Evolutionary conservation across 2,888 invertebrate genomes (phyloP), one percentile per base, ranked within the genome.

Genomic region (Drosophila niveifrons): DNA sequence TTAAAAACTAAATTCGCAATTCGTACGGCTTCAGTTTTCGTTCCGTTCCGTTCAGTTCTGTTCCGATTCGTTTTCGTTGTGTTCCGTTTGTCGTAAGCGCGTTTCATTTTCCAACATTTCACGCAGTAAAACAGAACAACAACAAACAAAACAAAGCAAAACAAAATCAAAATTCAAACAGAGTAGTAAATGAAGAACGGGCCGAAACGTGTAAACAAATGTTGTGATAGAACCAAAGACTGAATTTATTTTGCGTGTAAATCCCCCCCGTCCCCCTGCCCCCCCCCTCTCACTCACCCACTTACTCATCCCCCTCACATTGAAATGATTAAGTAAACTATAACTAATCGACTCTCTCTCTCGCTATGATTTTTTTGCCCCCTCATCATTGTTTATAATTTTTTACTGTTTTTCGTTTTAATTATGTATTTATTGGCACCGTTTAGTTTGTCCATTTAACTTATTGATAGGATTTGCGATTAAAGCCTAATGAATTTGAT

Each of bases 181-280:
- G 34, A 61, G 46, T 23, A 61, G 46, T 23, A 47, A 77, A 77
- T 55, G 29, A 63, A 66, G 72, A 82, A 80, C 67, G 78, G 72
- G 80, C 80, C 87, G 84, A 82, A 92, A 90, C 91, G 92, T 91
- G 92, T 91, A 91, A 91, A 91, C 92, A 92, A 92, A 92, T 92
- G 92, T 92, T 92, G 92, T 92, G 92, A 92, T 92, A 92, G 91
- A 91, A 91, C 92, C 92, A 92, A 92, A 92, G 92, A 92, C 92
- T 92, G 92, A 92, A 92, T 92, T 91, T 90, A 85, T 90, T 91
- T 91, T 87, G 85, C 88, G 88, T 85, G 89, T 85, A 87, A 82
- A 56, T 23, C 58, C 58, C 58, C 58, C 57, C 43, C 10, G 18
- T 23, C 62, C 66, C 77, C 50, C 8, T 3, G 1, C 43, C 57